Conservation (phyloP, 2,888 invertebrate genomes). For the Ctenicera cuprea region DNA sequence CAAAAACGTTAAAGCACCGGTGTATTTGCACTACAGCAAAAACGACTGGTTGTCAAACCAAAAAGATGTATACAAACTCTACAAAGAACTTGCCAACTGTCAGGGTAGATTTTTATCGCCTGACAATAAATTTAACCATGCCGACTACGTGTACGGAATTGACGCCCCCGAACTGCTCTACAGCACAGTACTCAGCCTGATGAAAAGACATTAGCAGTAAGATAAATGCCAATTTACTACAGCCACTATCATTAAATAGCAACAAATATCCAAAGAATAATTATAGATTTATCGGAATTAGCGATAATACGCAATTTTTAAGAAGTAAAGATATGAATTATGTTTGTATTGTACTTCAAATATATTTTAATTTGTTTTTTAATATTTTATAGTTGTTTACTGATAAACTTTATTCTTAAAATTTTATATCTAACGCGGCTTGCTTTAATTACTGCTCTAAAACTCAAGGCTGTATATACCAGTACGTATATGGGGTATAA, state of each 20-base stretch:
- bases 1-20: slow-evolving; percentile 67
- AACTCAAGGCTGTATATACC: background rate
- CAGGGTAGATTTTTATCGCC: slow-evolving; percentile 74
- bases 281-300: too few relatives aligned
- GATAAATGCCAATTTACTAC: too few relatives aligned
- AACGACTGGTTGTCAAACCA: slow-evolving; percentile 73
- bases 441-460: too few relatives aligned
- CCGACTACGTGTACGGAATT: slow-evolving; percentile 77
- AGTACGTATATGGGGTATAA: background rate
- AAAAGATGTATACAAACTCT: slow-evolving; percentile 71
- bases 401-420: too few relatives aligned
- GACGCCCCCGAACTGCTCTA: slow-evolving; percentile 66
- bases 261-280: background rate
- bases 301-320: too few relatives aligned
- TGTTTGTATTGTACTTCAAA: too few relatives aligned
- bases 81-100: slow-evolving; percentile 69
- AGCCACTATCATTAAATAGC: too few relatives aligned
- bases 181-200: slow-evolving; percentile 50
- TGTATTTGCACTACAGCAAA: slow-evolving; percentile 71
- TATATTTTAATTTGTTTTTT: too few relatives aligned
- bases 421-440: too few relatives aligned
- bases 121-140: slow-evolving; percentile 74
- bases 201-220: slow-evolving; percentile 6
- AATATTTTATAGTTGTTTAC: too few relatives aligned
- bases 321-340: too few relatives aligned